phyloP scores from a whole-genome alignment of 2,888 invertebrate genomes.

The Drosophila cognata region DNA sequence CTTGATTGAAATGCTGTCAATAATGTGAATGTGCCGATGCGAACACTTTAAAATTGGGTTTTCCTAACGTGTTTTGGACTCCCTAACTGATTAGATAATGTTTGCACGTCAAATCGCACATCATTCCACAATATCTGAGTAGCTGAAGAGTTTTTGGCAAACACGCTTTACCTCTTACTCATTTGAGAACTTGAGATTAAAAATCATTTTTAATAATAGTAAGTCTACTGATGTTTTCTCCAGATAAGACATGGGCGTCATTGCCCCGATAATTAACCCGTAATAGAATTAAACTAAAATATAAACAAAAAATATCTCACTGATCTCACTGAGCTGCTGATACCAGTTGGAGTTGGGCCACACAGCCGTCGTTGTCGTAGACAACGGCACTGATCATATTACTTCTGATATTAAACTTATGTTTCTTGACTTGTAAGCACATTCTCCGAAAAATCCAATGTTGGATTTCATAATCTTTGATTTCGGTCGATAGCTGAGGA shows the following conservation, averaged over 20 bases:
- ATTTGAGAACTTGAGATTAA: constrained; percentile 17
- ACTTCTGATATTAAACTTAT: constrained; percentile 14
- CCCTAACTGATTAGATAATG: constrained; percentile 43
- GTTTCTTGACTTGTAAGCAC: background rate
- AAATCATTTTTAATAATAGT: constrained; percentile 7
- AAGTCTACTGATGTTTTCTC: background rate
- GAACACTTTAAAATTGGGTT: background rate
- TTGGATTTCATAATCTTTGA: constrained; percentile 68
- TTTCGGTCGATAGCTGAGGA: constrained; percentile 59
- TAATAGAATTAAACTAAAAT: background rate
- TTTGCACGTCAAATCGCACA: constrained; percentile 15
- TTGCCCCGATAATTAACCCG: background rate
- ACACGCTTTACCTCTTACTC: constrained; percentile 8
- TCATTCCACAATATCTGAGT: constrained; percentile 10
- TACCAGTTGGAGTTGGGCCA: background rate
- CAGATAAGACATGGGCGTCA: constrained; percentile 24
- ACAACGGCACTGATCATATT: constrained; percentile 45
- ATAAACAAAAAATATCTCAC: background rate
- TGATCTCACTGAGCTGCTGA: background rate
- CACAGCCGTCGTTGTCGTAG: background rate
- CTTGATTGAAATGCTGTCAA: constrained; percentile 12
- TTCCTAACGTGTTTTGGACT: constrained; percentile 29
- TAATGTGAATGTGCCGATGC: constrained; percentile 28
- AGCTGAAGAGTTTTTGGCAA: constrained; percentile 19
- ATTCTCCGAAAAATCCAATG: constrained; percentile 52